A percentile compares a stretch with the other conserved stretches of the same genome.
phyloP scores from a whole-genome alignment of 2,113 vertebrate genomes.

The Myotis davidii region DNA sequence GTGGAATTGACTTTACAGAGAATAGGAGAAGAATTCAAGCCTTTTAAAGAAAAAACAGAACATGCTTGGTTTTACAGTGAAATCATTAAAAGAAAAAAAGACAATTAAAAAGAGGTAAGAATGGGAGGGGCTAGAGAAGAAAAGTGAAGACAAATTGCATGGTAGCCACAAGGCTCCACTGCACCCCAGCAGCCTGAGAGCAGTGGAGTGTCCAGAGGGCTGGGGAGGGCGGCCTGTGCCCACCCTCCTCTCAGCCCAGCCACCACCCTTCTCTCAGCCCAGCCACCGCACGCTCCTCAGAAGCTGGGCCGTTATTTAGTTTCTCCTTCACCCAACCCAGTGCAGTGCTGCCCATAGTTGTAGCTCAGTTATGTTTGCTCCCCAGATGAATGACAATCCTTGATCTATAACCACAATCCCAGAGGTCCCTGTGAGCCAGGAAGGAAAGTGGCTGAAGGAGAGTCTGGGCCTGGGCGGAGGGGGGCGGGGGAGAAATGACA shows the following conservation, averaged over 20 bases:
- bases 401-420: not conserved
- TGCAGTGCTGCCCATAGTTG: not conserved
- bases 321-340: not conserved
- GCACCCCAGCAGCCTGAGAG: not conserved
- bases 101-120: not conserved
- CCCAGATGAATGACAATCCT: not conserved
- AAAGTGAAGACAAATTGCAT: no score
- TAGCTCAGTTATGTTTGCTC: not conserved
- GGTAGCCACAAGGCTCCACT: rapidly evolving
- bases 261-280: not conserved
- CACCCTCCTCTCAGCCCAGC: rapidly evolving
- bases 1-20: not conserved
- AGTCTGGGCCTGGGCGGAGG: no score
- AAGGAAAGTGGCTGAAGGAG: not conserved
- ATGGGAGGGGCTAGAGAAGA: not conserved
- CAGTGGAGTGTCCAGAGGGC: not conserved
- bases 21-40: not conserved
- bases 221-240: not conserved
- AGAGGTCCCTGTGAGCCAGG: not conserved
- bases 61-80: not conserved
- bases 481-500: not conserved
- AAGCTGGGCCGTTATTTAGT: not conserved
- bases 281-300: not conserved
- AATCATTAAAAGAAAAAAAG: not conserved
- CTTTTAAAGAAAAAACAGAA: not conserved